These are phyloP conservation scores for Girardinichthys multiradiatus DNA, from an alignment of 2,113 vertebrate species.

Conservation along the genomic window DNA sequence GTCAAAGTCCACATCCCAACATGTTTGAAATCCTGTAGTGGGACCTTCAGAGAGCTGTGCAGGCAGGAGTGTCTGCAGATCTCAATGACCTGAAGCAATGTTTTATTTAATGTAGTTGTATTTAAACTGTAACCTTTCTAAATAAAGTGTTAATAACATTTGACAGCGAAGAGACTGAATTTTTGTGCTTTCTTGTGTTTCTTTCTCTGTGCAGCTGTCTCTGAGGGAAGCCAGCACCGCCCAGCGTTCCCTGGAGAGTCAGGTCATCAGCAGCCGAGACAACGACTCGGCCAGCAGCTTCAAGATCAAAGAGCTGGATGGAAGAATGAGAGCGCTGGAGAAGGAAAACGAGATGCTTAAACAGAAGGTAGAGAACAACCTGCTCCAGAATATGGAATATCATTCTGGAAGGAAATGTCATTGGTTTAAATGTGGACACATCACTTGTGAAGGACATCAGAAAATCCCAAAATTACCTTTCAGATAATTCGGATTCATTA, in stretches of 20 bases:
- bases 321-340: conserved; percentile 84
- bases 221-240: conserved; percentile 80
- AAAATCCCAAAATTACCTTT: too few species aligned
- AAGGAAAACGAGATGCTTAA: conserved; percentile 90
- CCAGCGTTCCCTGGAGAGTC: conserved; percentile 85
- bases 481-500: too few species aligned
- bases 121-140: not conserved
- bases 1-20: not conserved
- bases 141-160: not conserved
- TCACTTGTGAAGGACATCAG: not conserved
- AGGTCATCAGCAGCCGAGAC: conserved; percentile 79
- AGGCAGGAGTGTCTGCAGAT: too few species aligned
- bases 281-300: conserved; percentile 84
- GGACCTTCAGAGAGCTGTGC: not conserved
- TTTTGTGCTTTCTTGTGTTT: not conserved
- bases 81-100: too few species aligned
- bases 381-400: not conserved
- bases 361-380: conserved; percentile 82
- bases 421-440: too few species aligned
- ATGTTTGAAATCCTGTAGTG: not conserved
- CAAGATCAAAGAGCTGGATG: conserved; percentile 90
- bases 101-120: not conserved
- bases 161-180: not conserved
- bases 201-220: conserved; percentile 76
- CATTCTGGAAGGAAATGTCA: not conserved